Base-by-base conservation (phyloP, 1,140 invertebrate genomes). In the Anoplolepis gracilipes region DNA sequence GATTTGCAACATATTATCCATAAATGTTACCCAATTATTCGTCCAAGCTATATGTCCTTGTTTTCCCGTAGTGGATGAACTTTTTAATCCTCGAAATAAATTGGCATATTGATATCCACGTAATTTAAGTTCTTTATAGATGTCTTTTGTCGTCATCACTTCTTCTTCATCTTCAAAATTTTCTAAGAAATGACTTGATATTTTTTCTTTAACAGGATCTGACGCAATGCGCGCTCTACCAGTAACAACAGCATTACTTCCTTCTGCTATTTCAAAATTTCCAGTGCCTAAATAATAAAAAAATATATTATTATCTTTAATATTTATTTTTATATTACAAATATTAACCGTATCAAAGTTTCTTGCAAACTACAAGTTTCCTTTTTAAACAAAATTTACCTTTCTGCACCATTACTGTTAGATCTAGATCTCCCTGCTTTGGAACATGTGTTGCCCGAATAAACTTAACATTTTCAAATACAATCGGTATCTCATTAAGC, bases 1-100 rank as follows among this genome's bases (percentile, higher is more conserved):
- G 86, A 99, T 96, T 93, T 99, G 99, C 22, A 99, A 94, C 97
- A 99, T 97, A 25, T 97, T 98, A 93, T 99, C 99, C 96, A 99
- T 96, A 93, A 99, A 99, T 0, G 98, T 96, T 0, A 98, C 97
- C 98, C 98, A 99, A 93, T 99, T 98, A 89, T 97, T 97, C n/a
- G 94, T 94, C 98, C 98, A 98, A 42, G 89, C 86, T 0, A 97
- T 93, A 25, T 92, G 92, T 25, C 96, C 97, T n/a, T 88, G 92
- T 0, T 84, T 89, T 36, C 94, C 95, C 78, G 95, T 94, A 3
- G 94, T 93, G 1, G 93, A 96, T 92, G 91, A 93, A 90, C 95
- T 94, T 22, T 95, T 92, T 10, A 97, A 92, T 92, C 36, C 97
- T 97, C 36, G 96, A 96, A 94, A 49, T 49, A 49, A 5, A 49